phyloP scores from a whole-genome alignment of 2,113 vertebrate species.

The Enhydra lutris region DNA sequence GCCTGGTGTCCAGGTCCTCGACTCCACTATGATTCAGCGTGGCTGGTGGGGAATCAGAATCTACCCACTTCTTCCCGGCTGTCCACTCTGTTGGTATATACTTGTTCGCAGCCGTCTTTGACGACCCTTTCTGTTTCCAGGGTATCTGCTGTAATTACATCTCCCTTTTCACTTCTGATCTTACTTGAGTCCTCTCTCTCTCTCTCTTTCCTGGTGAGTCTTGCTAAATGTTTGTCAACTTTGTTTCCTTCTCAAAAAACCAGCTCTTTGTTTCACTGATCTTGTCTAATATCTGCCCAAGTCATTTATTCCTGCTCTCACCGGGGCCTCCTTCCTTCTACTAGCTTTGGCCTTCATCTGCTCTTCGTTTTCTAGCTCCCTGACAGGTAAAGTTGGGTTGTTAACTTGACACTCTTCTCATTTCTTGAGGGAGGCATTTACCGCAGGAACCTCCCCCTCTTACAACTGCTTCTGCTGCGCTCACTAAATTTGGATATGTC shows the following conservation, averaged over 20 bases:
- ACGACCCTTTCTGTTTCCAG: not conserved
- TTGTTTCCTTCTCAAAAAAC: not conserved
- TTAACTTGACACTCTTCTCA: not conserved
- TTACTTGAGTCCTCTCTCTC: not conserved
- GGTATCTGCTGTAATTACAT: not conserved
- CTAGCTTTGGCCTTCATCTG: not conserved
- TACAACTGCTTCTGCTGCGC: not conserved
- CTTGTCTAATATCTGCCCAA: not conserved
- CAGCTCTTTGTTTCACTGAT: not conserved
- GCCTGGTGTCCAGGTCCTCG: not conserved
- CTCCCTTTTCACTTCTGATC: not conserved
- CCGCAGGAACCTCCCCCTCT: not conserved
- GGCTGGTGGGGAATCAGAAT: not conserved
- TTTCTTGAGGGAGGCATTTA: not conserved
- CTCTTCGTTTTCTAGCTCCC: not conserved
- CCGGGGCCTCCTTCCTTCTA: not conserved
- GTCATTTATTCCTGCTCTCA: not conserved
- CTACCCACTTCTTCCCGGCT: not conserved
- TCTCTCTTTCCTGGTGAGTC: not conserved
- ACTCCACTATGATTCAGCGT: not conserved
- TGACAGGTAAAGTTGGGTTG: not conserved
- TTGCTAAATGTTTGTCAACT: not conserved
- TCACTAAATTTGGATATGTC: not conserved
- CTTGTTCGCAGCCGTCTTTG: not conserved
- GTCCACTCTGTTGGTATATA: not conserved